Base-by-base conservation (phyloP, 92 coral and sea anemone species). In the Pocillopora meandrina region DNA sequence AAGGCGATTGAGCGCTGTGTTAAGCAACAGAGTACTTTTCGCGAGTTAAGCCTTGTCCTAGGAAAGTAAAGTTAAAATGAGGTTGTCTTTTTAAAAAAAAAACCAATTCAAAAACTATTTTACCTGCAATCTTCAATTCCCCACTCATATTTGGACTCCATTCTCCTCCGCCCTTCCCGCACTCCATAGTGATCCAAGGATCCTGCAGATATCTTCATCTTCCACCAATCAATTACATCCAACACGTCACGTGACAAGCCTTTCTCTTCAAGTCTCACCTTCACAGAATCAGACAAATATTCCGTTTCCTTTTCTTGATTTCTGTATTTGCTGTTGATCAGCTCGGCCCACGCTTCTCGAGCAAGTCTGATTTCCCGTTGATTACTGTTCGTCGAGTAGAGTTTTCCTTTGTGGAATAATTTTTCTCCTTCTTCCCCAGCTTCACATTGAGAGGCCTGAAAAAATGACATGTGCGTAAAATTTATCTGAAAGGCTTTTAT, bases 121-220 rank as follows among this genome's bases (percentile, higher is more conserved):
- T 74, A 92, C 95, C 95, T 89, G 57, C 72, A 84, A 83, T 92
- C 72, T 26, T 82, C 87, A 26, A 56, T 34, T 20, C 95, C 95
- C 78, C 81, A 89, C n/a, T 79, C 79, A 80, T 49, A 67, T 80
- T 80, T 80, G 57, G 75, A 66, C 23, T 80, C 93, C 95, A 86
- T 58, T 66, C 77, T 36, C 58, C 88, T 69, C 74, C 87, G 71
- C 62, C 81, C 61, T 83, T 88, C 88, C 10, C 76, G 71, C 42
- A 85, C 87, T 26, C 92, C 95, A 67, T 71, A 70, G n/a, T 84
- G 80, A 3, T 61, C 87, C 47, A 92, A 79, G 21, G 88, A 82
- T 5, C 87, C 93, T 10, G 91, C 95, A 74, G 85, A 81, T 57
- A 87, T 83, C 80, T 84, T 91, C 31, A 91, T 81, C 42, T 70